phyloP scores from a whole-genome alignment of 2,888 invertebrate species.

The Ectemnius cavifrons region DNA sequence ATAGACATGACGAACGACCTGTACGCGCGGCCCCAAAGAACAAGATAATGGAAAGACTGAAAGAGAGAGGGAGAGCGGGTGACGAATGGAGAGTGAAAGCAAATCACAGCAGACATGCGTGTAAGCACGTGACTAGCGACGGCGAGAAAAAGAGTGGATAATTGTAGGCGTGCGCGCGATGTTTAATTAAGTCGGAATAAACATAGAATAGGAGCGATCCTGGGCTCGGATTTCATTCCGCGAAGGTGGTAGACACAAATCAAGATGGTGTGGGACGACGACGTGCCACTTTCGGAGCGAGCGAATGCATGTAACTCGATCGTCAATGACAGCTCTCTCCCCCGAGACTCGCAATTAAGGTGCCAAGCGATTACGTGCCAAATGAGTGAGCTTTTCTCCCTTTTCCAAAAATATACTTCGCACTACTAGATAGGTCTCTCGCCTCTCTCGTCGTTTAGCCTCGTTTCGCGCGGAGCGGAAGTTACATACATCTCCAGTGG shows the following conservation, averaged over 20 bases:
- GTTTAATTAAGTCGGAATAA: too few relatives aligned
- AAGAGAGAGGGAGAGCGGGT: too few relatives aligned
- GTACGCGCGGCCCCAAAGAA: too few relatives aligned
- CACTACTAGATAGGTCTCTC: conserved; percentile 53
- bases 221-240: too few relatives aligned
- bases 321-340: background rate
- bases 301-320: too few relatives aligned
- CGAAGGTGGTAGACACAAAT: too few relatives aligned
- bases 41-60: too few relatives aligned
- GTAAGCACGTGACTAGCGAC: conserved; percentile 25
- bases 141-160: too few relatives aligned
- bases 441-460: conserved; percentile 68
- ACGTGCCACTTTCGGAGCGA: too few relatives aligned
- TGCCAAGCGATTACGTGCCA: conserved; percentile 65
- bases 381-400: conserved; percentile 56
- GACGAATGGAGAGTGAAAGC: background rate
- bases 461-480: conserved; percentile 71
- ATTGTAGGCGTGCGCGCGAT: too few relatives aligned
- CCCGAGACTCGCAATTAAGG: conserved; percentile 51
- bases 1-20: background rate
- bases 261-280: too few relatives aligned
- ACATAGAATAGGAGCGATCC: too few relatives aligned
- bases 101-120: conserved; percentile 21
- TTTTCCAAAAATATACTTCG: conserved; percentile 61
- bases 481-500: conserved; percentile 44